Evolutionary conservation across 2,797 vertebrate species (phyloP).

Genomic region (Manis pentadactyla): DNA sequence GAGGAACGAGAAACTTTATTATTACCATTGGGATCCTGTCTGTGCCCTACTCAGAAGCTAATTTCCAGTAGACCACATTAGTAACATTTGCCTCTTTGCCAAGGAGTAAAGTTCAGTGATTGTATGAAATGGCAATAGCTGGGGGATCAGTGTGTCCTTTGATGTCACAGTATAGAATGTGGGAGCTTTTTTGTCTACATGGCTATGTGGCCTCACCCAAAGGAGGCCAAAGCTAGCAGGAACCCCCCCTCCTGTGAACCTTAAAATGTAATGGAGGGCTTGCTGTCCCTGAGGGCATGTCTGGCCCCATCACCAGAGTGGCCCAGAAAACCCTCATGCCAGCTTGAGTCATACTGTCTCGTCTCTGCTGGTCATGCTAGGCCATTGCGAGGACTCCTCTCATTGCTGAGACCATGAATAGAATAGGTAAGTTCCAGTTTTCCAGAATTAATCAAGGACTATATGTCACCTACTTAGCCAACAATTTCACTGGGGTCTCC

Average conservation of each 20-base stretch:
- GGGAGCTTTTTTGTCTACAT: neutral
- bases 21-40: neutral
- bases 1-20: neutral
- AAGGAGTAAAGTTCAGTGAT: neutral
- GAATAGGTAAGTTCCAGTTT: neutral
- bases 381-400: neutral
- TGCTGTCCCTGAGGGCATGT: neutral
- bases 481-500: neutral
- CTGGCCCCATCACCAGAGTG: neutral
- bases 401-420: neutral
- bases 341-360: neutral
- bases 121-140: neutral
- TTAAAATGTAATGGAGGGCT: neutral
- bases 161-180: neutral
- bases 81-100: neutral
- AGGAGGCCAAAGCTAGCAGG: neutral
- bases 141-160: neutral
- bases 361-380: neutral
- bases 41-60: conserved; percentile 22
- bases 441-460: neutral
- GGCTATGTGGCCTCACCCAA: neutral
- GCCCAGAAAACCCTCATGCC: neutral
- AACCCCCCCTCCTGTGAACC: neutral
- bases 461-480: neutral
- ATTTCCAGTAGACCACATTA: neutral